Percentiles rank a stretch among this genome's conserved stretches.
Conservation (phyloP, 2,797 vertebrate species). For the Alcedo quadribrachys region DNA sequence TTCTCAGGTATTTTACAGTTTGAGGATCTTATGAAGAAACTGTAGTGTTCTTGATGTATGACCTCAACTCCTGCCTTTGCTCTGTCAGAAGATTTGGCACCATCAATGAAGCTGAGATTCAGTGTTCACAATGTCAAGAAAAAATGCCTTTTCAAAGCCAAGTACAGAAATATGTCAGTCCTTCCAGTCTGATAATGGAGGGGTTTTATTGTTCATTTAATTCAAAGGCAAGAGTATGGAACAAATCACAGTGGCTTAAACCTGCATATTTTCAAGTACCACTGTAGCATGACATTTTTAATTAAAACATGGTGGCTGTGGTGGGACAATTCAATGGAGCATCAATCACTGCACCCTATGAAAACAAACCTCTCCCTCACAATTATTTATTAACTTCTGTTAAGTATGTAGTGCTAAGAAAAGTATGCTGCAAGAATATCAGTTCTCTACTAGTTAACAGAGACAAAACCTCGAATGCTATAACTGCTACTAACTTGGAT, state of each 20-base stretch:
- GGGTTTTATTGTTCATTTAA: not conserved
- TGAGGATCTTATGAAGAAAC: not conserved
- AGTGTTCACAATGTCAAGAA: not conserved
- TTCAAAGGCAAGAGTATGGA: not conserved
- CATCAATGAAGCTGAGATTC: not conserved
- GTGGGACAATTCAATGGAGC: not conserved
- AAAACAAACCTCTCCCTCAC: not conserved
- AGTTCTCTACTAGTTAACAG: not conserved
- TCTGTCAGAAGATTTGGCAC: not conserved
- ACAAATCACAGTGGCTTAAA: not conserved
- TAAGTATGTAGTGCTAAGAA: not conserved
- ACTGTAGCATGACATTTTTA: not conserved
- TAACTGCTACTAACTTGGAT: not conserved
- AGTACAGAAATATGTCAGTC: not conserved
- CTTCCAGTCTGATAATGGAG: not conserved
- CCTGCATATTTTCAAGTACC: not conserved
- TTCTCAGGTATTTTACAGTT: not conserved
- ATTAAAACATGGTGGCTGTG: not conserved
- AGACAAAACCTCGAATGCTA: not conserved
- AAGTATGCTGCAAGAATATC: not conserved
- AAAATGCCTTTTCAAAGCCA: not conserved
- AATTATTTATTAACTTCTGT: not conserved
- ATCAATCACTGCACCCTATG: not conserved
- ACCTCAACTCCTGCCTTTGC: not conserved
- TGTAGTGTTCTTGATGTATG: not conserved